Evolutionary conservation across 2,888 invertebrate genomes (phyloP).

Genomic region (Drosophila differens): DNA sequence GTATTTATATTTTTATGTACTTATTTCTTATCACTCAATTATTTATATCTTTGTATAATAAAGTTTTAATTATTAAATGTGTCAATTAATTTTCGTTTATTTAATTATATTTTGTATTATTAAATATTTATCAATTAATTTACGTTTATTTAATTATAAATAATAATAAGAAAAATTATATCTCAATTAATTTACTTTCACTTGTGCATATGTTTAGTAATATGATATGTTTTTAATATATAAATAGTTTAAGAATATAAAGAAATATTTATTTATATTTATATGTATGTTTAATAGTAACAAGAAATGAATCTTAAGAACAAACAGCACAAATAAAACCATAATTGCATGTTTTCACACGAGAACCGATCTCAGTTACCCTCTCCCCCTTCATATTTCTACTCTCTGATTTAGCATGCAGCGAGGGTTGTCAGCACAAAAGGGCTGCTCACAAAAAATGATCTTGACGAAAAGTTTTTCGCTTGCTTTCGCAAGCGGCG

Average conservation of each 20-base stretch:
- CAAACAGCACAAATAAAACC: slow-evolving; percentile 70
- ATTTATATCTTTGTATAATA: not conserved
- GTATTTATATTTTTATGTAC: not conserved
- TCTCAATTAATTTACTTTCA: not conserved
- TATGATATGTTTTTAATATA: not conserved
- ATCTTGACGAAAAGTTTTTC: not conserved
- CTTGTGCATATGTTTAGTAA: not conserved
- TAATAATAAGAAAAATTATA: no score
- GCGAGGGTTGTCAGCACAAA: slow-evolving; percentile 44
- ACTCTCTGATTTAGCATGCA: not conserved
- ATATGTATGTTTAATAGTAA: not conserved
- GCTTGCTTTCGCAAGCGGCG: not conserved
- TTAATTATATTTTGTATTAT: not conserved
- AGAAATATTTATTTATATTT: not conserved
- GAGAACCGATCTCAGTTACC: slow-evolving; percentile 68
- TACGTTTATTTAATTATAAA: not conserved
- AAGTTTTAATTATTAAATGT: not conserved
- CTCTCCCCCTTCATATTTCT: not conserved
- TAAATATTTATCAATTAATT: not conserved
- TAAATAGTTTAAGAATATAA: not conserved
- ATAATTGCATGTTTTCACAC: slow-evolving; percentile 84
- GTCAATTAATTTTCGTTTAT: not conserved
- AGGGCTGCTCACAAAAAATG: slow-evolving; percentile 6
- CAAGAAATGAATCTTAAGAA: slow-evolving; percentile 20
- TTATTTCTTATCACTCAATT: not conserved